Percentiles rank a stretch among this genome's conserved stretches.
Conservation (phyloP, 1,140 invertebrate genomes). For the Rhopalosiphum padi region DNA sequence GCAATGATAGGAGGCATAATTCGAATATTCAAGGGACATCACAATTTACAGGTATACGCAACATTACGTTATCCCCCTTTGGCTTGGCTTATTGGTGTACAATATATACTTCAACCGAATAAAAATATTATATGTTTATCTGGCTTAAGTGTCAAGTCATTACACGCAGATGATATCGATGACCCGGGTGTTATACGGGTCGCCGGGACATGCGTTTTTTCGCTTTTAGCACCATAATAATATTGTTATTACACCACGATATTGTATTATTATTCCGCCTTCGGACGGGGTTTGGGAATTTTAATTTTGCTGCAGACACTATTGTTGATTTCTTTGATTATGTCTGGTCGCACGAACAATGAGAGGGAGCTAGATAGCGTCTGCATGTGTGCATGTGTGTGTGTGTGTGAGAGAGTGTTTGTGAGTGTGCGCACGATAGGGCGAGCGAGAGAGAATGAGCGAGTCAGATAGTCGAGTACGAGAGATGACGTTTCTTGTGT, state of each 20-base stretch:
- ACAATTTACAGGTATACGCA: background rate
- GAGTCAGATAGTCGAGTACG: background rate
- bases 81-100: background rate
- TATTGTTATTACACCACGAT: slow-evolving; percentile 23
- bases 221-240: background rate
- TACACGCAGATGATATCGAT: slow-evolving; percentile 23
- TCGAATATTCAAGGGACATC: background rate
- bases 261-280: background rate
- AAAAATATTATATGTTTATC: background rate
- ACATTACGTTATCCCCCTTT: background rate
- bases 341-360: slow-evolving; percentile 8
- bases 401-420: too few species aligned
- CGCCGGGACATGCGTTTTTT: background rate
- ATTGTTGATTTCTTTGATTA: slow-evolving; percentile 6
- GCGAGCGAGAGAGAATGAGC: background rate
- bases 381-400: background rate
- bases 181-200: background rate
- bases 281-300: background rate
- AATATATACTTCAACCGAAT: background rate
- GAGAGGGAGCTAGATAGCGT: background rate
- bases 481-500: slow-evolving; percentile 15
- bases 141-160: slow-evolving; percentile 22
- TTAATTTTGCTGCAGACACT: slow-evolving; percentile 41
- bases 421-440: background rate
- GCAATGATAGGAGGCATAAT: background rate